Percentiles rank a stretch among this genome's conserved stretches.
These are phyloP conservation scores for Metopia argyrocephala DNA, from an alignment of 2,888 invertebrate species.

Conservation along the genomic window DNA sequence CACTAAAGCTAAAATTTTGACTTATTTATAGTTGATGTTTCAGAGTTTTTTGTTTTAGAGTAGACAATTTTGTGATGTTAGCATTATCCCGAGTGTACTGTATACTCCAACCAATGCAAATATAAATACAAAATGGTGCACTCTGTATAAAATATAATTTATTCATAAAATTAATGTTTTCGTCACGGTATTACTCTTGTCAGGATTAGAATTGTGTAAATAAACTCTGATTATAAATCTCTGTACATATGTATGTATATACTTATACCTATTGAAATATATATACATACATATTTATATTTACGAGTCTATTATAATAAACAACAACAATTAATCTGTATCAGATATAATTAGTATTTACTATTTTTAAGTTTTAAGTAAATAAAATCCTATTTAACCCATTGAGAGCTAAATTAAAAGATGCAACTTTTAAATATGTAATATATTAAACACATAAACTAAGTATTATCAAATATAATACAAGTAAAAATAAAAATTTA, in stretches of 20 bases:
- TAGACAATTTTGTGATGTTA: no score
- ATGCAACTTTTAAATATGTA: neutral
- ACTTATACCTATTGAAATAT: no score
- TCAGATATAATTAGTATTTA: slow-evolving; percentile 28
- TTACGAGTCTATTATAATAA: neutral
- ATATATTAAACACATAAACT: no score
- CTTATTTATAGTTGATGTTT: no score
- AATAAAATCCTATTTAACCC: slow-evolving; percentile 7
- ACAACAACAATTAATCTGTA: neutral
- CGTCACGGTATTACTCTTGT: neutral
- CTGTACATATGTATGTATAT: neutral
- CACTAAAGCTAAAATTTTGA: no score
- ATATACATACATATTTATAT: neutral
- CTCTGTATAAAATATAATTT: slow-evolving; percentile 13
- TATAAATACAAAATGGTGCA: no score
- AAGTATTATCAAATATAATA: no score
- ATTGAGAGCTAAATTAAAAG: neutral
- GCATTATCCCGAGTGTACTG: no score
- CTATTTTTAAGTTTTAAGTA: slow-evolving; percentile 6
- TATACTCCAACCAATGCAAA: no score
- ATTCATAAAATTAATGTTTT: neutral
- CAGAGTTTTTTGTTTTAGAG: no score
- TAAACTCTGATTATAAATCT: neutral
- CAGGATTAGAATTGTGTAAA: neutral
- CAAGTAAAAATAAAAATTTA: no score